Base-by-base conservation (phyloP, 2,797 vertebrate genomes). In the Linurgus olivaceus region DNA sequence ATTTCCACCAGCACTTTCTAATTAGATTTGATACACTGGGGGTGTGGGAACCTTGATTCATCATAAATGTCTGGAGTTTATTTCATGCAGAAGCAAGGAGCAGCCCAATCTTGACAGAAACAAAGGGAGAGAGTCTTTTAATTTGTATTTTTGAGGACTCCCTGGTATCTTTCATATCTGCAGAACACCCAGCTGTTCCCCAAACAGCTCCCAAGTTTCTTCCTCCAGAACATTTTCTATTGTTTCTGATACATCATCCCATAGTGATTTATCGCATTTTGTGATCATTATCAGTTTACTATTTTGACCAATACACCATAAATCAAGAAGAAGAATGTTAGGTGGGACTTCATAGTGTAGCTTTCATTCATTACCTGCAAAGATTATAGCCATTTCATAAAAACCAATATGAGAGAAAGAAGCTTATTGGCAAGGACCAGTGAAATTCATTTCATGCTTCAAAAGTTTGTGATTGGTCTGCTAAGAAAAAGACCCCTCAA, bases 391-490 rank as follows among this genome's bases (percentile, higher is more conserved):
- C 96, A 95, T 97, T 98, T 97, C 93, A 96, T 97, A 97, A 97
- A 98, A 97, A 85, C 84, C 97, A 98, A 97, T 98, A 97, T 97
- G 95, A 92, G 88, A 90, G 89, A 97, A 97, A 96, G 96, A 96
- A 95, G 96, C 95, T 97, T 97, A 97, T 96, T 98, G 97, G 97
- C 74, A 80, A 97, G 96, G 95, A 95, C 95, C 91, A 94, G 96
- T 92, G 92, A 97, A 98, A 98, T 97, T 98, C 97, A 98, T 98
- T 98, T 98, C 97, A 98, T 98, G 98, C 97, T 98, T 98, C 98
- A 97, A 97, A 98, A 98, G 96, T 97, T 96, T 97, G 96, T 91
- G 96, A 98, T 98, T 97, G 96, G 97, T 88, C 97, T 96, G 71
- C 96, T 94, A 96, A 94, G 91, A 86, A 92, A 93, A 94, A 90